Evolutionary conservation across 2,113 vertebrate genomes (phyloP), one percentile per base, ranked within the genome.

Genomic region (Eonycteris spelaea): DNA sequence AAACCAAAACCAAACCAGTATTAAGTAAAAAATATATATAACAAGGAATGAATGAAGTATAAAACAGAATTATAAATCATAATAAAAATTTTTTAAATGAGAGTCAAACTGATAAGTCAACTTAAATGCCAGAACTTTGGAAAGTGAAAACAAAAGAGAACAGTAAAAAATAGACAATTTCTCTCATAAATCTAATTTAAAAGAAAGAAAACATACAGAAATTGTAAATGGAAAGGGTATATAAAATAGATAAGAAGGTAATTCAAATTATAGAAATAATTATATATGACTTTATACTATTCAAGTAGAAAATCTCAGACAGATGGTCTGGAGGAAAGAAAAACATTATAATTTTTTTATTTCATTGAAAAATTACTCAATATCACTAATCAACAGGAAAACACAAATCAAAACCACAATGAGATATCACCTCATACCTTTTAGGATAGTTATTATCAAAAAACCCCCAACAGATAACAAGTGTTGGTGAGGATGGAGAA

Each of bases 71-170:
- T 67, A 57, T 59, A 93, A 71, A 40, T 63, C 12, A 79, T 11
- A 51, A 80, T 63, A 87, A 68, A 79, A 7, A 12, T 40, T 80
- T 68, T 55, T 11, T 63, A 80, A 87, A 28, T 59, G 26, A 67
- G 74, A 70, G 61, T 33, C 28, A 85, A 70, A 85, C 16, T 85
- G 40, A 77, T 35, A 89, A 45, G 35, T 57, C 30, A 51, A 38
- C 43, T 85, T 77, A 84, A 59, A 24, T 85, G 51, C 7, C 15
- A 85, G n/a, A 77, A 0, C 28, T 85, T 33, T 57, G 33, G 19
- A 65, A 78, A 61, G 6, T 40, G 91, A 94, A 94, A 77, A 70
- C 16, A 53, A 94, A 87, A 80, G 26, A 95, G 33, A 95, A 7
- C 12, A 90, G 68, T 77, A 87, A 77, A 51, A 70, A 45, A 18